Conservation (phyloP, 2,797 vertebrate genomes). For the Choloepus didactylus region DNA sequence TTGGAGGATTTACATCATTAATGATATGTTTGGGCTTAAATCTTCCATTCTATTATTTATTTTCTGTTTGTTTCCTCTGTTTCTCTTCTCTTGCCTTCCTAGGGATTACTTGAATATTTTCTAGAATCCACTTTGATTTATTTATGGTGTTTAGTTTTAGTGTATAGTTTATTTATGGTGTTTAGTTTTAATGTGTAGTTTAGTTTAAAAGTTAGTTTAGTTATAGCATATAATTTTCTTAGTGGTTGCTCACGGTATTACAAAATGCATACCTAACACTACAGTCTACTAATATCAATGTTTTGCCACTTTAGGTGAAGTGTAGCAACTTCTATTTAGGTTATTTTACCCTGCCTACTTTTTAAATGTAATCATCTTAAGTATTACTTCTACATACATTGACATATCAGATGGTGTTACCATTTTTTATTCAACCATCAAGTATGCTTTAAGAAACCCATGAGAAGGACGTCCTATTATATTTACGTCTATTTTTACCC, state of each 20-base stretch:
- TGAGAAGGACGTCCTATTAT: background rate
- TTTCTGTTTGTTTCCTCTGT: no score
- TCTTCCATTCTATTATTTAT: no score
- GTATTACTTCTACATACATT: background rate
- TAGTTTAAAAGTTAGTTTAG: no score
- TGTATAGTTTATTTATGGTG: background rate
- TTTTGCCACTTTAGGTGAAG: background rate
- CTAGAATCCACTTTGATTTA: background rate
- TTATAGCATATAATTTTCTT: no score
- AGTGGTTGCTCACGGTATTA: background rate
- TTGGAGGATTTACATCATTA: no score
- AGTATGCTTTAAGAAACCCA: background rate
- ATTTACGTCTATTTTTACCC: background rate
- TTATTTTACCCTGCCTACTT: background rate
- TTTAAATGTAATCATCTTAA: background rate
- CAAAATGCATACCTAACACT: background rate
- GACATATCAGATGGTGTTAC: background rate
- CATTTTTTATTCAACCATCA: background rate
- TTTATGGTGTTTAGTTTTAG: no score
- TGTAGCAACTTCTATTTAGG: background rate
- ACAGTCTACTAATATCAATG: background rate
- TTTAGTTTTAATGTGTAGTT: no score
- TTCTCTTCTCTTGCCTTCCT: background rate
- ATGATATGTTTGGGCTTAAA: no score
- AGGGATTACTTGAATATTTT: background rate